Base-by-base conservation (phyloP, 2,797 vertebrate species). In the Enteromius unitaeniatus region DNA sequence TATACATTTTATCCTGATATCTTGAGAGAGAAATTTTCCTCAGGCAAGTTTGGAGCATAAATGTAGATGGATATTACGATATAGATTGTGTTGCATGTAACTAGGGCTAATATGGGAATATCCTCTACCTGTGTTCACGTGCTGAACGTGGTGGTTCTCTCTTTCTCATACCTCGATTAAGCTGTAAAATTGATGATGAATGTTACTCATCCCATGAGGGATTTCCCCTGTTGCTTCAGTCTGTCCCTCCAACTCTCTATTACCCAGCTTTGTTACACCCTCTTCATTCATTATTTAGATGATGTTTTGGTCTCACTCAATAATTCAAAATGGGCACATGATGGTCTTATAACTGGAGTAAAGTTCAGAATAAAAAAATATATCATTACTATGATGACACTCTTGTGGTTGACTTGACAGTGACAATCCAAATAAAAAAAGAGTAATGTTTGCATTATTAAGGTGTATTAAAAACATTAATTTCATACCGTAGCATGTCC, bases 291-390 rank as follows among this genome's bases (percentile, higher is more conserved):
- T 93, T 89, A 93, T 94, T 91, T 79, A 94, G 77, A 60, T 88
- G 87, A 89, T 89, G 90, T 92, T 92, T 93, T 90, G 86, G 86
- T 90, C 87, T 64, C 55, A 81, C 84, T 93, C 34, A 93, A 92
- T 94, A 87, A 93, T 93, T 93, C 64, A 93, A 62, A 78, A 65
- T 76, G 72, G 69, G 88, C 90, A 86, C 81, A 86, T 82, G 77
- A 87, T 82, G 40, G 45, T 90, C 84, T 88, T 84, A 88, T 91
- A 81, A 87, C 86, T 84, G 58, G 55, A 73, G 81, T 84, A 82
- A 79, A 80, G 75, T 75, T 75, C 40, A 86, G 58, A 78, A 64
- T 58, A 73, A 74, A 58, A 53, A n/a, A 37, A 55, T 73, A n/a
- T 34, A 53, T 58, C 6, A 74, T 51, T 37, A 75, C 49, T 78